A percentile compares a stretch with the other conserved stretches of the same genome.
Evolutionary conservation across 2,888 invertebrate species (phyloP).

Genomic region (Ametastegia equiseti): DNA sequence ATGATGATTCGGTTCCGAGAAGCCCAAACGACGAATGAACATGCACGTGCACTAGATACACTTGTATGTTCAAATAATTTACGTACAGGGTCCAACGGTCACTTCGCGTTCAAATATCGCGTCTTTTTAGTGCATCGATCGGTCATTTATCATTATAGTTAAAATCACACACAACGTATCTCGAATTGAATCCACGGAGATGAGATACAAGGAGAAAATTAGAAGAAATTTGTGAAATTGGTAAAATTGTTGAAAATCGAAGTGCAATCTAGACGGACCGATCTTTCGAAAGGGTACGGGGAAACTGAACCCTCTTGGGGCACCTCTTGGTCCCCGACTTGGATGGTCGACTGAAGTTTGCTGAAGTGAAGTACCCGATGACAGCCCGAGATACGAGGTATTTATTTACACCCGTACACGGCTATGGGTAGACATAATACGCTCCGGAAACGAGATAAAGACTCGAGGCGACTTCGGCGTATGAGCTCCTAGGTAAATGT

Average conservation of each 20-base stretch:
- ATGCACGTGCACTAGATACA: not conserved
- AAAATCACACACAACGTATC: not conserved
- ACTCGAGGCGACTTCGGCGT: conserved; percentile 34
- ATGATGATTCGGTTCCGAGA: conserved; percentile 42
- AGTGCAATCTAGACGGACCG: not conserved
- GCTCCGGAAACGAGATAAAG: conserved; percentile 69
- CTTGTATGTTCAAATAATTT: not conserved
- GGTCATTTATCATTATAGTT: not conserved
- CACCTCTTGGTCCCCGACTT: conserved; percentile 15
- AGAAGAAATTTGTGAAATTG: not conserved
- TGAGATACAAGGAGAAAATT: conserved; percentile 21
- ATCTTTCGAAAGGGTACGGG: not conserved
- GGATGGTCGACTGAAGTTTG: conserved; percentile 14
- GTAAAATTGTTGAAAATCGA: conserved; percentile 3
- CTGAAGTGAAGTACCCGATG: conserved; percentile 61
- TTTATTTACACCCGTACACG: conserved; percentile 68
- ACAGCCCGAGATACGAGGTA: conserved; percentile 66
- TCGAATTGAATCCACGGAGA: not conserved
- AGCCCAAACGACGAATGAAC: conserved; percentile 37
- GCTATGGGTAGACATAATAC: conserved; percentile 68
- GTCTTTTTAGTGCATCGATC: not conserved
- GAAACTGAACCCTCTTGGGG: conserved; percentile 23
- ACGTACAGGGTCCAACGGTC: not conserved
- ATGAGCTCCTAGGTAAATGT: not conserved
- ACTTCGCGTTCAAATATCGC: not conserved